Percentiles rank a stretch among this genome's conserved stretches.
phyloP scores from a whole-genome alignment of 2,113 vertebrate species.

The Pionites leucogaster region DNA sequence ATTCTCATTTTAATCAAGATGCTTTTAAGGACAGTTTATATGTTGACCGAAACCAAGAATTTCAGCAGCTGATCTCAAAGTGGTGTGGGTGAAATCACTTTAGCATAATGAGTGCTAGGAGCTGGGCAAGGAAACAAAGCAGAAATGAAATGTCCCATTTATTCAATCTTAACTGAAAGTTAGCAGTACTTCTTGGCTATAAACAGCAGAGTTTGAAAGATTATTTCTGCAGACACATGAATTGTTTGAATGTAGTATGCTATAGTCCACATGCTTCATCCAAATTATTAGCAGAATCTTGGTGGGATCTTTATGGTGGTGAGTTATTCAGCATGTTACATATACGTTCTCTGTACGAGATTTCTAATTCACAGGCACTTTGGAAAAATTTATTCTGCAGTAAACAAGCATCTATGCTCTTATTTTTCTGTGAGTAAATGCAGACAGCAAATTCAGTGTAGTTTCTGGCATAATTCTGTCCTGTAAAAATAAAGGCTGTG shows the following conservation, averaged over 20 bases:
- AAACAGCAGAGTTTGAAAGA: background rate
- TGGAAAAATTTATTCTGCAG: background rate
- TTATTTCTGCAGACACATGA: background rate
- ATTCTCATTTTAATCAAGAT: background rate
- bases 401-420: background rate
- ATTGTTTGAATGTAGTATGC: background rate
- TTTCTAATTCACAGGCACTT: background rate
- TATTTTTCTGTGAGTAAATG: background rate
- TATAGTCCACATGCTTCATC: background rate
- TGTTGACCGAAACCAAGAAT: background rate
- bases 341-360: background rate
- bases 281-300: background rate
- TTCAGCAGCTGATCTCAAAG: background rate
- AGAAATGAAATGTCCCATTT: background rate
- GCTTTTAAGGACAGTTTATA: background rate
- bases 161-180: background rate
- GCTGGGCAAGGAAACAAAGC: background rate
- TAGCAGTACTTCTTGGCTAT: background rate
- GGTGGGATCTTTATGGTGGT: background rate
- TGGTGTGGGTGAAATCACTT: background rate
- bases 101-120: background rate
- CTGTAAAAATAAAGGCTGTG: background rate
- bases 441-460: background rate
- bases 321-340: background rate
- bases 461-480: background rate